Percentiles rank a stretch among this genome's conserved stretches.
Conservation (phyloP, 2,113 vertebrate species). For the Pygoscelis antarcticus region DNA sequence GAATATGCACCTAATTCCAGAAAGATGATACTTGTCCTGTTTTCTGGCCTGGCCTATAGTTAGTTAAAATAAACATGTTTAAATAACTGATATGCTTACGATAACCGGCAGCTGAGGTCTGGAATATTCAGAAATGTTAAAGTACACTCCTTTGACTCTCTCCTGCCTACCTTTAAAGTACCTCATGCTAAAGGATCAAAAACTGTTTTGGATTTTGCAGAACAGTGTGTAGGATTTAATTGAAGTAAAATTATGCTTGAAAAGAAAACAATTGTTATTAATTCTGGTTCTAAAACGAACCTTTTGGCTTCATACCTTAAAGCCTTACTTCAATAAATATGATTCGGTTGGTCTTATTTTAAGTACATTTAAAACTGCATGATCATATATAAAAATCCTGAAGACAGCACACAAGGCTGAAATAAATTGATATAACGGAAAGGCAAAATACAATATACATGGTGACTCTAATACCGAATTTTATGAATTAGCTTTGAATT, state of each 20-base stretch:
- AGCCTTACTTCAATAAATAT: background rate
- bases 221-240: background rate
- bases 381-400: background rate
- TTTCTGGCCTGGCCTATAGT: background rate
- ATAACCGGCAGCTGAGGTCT: background rate
- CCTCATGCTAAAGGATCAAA: background rate
- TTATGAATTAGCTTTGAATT: background rate
- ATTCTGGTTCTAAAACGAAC: background rate
- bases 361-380: background rate
- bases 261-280: background rate
- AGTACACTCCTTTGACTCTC: background rate
- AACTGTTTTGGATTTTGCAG: background rate
- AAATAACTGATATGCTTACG: background rate
- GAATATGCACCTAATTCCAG: background rate
- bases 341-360: background rate
- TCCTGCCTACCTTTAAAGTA: background rate
- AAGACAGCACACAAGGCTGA: background rate
- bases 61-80: background rate
- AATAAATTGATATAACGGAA: background rate
- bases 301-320: background rate
- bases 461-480: fast-evolving
- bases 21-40: background rate
- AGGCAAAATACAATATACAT: background rate
- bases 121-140: background rate
- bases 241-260: background rate